Conservation (phyloP, 2,113 vertebrate species). For the Nothocercus julius region DNA sequence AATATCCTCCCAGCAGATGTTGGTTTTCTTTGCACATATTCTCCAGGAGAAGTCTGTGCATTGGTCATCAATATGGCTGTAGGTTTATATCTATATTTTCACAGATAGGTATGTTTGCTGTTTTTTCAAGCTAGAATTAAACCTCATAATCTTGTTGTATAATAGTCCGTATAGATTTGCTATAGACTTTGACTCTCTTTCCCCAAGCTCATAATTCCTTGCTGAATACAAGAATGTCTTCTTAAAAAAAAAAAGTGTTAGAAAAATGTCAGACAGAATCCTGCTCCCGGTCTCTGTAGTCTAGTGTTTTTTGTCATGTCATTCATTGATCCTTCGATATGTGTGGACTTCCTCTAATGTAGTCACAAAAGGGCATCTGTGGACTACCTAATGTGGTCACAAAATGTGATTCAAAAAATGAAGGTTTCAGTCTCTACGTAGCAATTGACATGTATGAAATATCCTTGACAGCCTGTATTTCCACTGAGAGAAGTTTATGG, state of each 20-base stretch:
- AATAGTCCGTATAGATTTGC: not conserved
- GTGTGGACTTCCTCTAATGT: not conserved
- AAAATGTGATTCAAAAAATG: conserved; percentile 26
- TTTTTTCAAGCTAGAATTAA: conserved; percentile 18
- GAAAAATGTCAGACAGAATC: not conserved
- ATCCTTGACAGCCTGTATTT: conserved; percentile 5
- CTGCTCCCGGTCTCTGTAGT: not conserved
- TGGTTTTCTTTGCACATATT: not conserved
- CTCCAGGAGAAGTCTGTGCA: not conserved
- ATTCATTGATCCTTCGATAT: not conserved
- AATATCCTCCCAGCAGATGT: not conserved
- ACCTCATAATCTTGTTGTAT: not conserved
- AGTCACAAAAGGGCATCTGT: not conserved
- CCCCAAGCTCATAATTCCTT: not conserved
- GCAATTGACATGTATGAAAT: conserved; percentile 21
- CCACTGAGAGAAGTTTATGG: not conserved
- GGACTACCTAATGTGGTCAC: not conserved
- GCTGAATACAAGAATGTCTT: not conserved
- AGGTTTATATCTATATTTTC: not conserved
- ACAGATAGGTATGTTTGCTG: not conserved
- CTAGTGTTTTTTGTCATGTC: not conserved
- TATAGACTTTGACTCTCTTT: not conserved
- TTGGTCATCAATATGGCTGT: not conserved
- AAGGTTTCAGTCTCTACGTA: conserved; percentile 18
- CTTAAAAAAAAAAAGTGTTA: not conserved